Base-by-base conservation (phyloP, 2,113 vertebrate species). In the Halichoeres trimaculatus region DNA sequence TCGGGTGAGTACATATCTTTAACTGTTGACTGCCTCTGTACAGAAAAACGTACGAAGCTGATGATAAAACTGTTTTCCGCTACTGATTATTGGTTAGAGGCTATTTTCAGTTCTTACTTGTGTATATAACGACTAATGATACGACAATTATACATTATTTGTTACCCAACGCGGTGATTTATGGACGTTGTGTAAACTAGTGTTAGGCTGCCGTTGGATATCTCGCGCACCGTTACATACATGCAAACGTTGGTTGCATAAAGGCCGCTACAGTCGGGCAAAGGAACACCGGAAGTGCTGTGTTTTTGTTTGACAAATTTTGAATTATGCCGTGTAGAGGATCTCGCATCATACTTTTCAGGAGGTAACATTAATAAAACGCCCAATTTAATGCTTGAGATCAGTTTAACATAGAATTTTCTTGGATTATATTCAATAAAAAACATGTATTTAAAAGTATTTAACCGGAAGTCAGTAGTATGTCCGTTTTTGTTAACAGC, bases 1-100 rank as follows among this genome's bases (percentile, higher is more conserved):
- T 95, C 68, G 98, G 98, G 98, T 99, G 91, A 98, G 96, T 91
- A 8, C 2, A 48, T 48, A 48, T 48, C 16, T 2, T 1, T 2
- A 43, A 16, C 19, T 47, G 45, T n/a, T 47, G 19, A 11, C 36
- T 12, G 36, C 30, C 22, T 12, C 36, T 11, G 19, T 4, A 1
- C 51, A 34, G 17, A n/a, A 41, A 38, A 22, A 52, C 62, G 70
- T 47, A 19, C 8, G 12, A 40, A 13, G 9, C 12, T 40, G 30
- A n/a, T 34, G 43, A 59, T 38, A 38, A 62, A 60, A 57, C 13
- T 10, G 50, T 40, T 16, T 26, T 20, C 23, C 22, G 20, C 14
- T 14, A 0, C 19, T 53, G 9, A n/a, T 20, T 36, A 23, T 1
- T 11, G 16, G 30, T 12, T 16, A 0, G n/a, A 17, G 10, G 4